Evolutionary conservation across 2,888 invertebrate species (phyloP).

Genomic region (Phymatocera aterrima): DNA sequence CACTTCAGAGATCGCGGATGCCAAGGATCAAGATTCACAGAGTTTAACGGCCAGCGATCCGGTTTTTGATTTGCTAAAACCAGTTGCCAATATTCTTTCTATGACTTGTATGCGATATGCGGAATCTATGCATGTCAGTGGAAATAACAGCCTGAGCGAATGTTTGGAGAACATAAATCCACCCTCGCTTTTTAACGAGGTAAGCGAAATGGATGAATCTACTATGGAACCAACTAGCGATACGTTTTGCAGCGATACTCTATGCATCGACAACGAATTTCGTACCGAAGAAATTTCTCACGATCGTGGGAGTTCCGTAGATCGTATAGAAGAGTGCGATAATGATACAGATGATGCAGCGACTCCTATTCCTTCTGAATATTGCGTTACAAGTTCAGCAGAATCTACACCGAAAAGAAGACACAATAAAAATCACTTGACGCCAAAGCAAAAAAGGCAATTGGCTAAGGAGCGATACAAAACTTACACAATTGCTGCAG

Average conservation of each 20-base stretch:
- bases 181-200: conserved; percentile 84
- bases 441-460: conserved; percentile 87
- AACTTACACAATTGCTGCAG: conserved; percentile 87
- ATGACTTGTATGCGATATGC: conserved; percentile 68
- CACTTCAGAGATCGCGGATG: conserved; percentile 85
- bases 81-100: conserved; percentile 74
- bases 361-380: conserved; percentile 83
- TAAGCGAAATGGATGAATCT: conserved; percentile 78
- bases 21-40: conserved; percentile 73
- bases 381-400: conserved; percentile 79
- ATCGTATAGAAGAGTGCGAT: conserved; percentile 72
- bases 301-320: conserved; percentile 51
- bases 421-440: conserved; percentile 76
- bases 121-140: conserved; percentile 70
- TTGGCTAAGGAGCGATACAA: conserved; percentile 87
- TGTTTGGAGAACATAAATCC: conserved; percentile 83
- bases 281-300: conserved; percentile 54
- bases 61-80: conserved; percentile 79
- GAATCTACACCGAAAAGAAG: conserved; percentile 86
- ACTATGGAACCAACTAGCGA: conserved; percentile 72
- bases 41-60: conserved; percentile 70
- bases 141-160: conserved; percentile 77
- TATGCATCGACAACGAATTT: conserved; percentile 77
- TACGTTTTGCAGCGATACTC: conserved; percentile 75
- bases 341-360: conserved; percentile 79